phyloP scores from a whole-genome alignment of 2,797 vertebrate genomes.

The Rhinichthys osculus region DNA sequence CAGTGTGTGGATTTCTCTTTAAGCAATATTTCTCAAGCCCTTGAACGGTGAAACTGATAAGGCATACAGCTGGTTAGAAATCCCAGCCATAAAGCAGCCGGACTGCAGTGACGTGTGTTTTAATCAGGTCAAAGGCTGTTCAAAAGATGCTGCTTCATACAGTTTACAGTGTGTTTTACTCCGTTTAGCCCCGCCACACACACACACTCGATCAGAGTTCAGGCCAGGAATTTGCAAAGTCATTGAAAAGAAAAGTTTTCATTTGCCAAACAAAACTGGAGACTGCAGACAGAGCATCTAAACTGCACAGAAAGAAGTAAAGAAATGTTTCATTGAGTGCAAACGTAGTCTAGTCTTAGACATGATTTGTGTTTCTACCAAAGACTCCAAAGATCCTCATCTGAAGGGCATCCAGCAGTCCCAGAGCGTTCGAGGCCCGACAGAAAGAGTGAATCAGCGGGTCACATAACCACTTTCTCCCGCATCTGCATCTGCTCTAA shows the following conservation, averaged over 20 bases:
- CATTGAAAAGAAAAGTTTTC: slow-evolving; percentile 46
- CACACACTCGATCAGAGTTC: background rate
- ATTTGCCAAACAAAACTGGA: slow-evolving; percentile 77
- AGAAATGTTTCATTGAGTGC: background rate
- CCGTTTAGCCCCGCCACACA: background rate
- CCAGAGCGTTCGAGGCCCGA: background rate
- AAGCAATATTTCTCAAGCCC: background rate
- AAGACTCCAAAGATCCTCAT: background rate
- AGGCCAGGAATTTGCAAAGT: slow-evolving; percentile 66
- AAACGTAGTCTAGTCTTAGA: background rate
- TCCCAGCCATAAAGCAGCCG: background rate
- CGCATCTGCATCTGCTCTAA: background rate
- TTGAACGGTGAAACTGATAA: background rate
- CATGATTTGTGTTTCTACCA: background rate
- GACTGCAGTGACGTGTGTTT: background rate
- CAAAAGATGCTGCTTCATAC: background rate
- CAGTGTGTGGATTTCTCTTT: background rate
- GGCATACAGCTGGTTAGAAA: background rate
- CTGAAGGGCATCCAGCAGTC: background rate
- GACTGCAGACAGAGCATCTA: background rate
- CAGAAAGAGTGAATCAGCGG: background rate
- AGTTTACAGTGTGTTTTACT: background rate
- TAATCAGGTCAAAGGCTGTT: slow-evolving; percentile 8
- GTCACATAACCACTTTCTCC: background rate
- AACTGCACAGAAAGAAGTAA: background rate